Conservation (phyloP, 2,888 invertebrate genomes). For the Lamellibrachia satsuma region DNA sequence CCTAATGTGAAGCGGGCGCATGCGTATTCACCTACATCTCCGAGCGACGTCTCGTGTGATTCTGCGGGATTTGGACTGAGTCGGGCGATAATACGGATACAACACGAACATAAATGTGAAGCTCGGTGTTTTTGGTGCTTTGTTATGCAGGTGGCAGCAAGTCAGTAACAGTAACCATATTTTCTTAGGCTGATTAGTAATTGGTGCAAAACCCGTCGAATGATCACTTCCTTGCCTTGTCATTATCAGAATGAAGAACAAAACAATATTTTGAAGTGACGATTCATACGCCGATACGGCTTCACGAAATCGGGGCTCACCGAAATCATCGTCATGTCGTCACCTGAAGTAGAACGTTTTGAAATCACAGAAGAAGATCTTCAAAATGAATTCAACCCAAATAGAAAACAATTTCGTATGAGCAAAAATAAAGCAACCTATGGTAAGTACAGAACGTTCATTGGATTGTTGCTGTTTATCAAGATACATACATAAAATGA, state of each 20-base stretch:
- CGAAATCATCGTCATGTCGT: constrained; percentile 52
- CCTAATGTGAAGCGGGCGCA: background rate
- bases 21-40: background rate
- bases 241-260: background rate
- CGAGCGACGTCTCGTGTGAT: background rate
- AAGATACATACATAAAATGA: background rate
- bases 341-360: constrained; percentile 86
- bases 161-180: background rate
- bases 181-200: background rate
- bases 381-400: constrained; percentile 88
- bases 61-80: background rate
- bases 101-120: background rate
- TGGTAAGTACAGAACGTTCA: constrained; percentile 71
- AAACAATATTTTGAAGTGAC: background rate
- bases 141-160: background rate
- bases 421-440: constrained; percentile 93
- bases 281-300: background rate
- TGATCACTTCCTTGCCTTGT: background rate
- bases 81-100: background rate
- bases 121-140: background rate
- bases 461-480: constrained; percentile 20
- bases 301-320: background rate
- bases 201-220: background rate
- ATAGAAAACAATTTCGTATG: constrained; percentile 74
- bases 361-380: constrained; percentile 95